phyloP scores from a whole-genome alignment of 2,888 invertebrate genomes.

The Zhuqinia jingwanae region DNA sequence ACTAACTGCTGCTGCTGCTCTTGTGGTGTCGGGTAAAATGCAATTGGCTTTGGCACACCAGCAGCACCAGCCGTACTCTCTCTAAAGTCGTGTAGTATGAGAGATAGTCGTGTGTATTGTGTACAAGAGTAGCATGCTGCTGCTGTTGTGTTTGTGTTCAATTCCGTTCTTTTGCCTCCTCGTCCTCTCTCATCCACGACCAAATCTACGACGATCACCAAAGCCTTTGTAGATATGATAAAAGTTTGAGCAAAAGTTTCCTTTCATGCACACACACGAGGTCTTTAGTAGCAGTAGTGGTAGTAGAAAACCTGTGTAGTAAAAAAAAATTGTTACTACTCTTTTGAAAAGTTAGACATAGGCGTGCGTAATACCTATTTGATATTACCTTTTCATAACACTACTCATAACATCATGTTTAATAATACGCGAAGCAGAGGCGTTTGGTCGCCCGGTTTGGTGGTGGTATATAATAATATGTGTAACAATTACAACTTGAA shows the following conservation, averaged over 20 bases:
- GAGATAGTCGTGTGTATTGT: too few species aligned
- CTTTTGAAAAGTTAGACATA: neutral
- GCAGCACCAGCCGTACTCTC: neutral
- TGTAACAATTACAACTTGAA: constrained; percentile 1
- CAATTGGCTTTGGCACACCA: constrained; percentile 5
- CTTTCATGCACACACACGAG: too few species aligned
- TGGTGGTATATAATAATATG: neutral
- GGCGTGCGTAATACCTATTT: constrained; percentile 41
- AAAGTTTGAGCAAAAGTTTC: too few species aligned
- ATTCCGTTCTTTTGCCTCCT: too few species aligned
- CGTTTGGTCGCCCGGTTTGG: neutral
- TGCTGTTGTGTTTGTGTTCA: too few species aligned
- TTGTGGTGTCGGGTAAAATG: constrained; percentile 21
- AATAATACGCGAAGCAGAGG: neutral
- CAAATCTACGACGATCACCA: too few species aligned
- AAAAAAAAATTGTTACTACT: neutral
- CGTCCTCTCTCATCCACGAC: too few species aligned
- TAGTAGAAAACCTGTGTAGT: neutral
- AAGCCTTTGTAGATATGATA: too few species aligned
- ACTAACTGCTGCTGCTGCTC: neutral
- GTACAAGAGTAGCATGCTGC: too few species aligned
- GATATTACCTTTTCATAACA: constrained; percentile 17
- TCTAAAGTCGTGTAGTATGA: neutral
- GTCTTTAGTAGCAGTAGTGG: too few species aligned
- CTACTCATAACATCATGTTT: neutral